Percentiles rank a stretch among this genome's conserved stretches.
These are phyloP conservation scores for Leptestheria dahalacensis DNA, from an alignment of 1,140 invertebrate species.

Conservation along the genomic window DNA sequence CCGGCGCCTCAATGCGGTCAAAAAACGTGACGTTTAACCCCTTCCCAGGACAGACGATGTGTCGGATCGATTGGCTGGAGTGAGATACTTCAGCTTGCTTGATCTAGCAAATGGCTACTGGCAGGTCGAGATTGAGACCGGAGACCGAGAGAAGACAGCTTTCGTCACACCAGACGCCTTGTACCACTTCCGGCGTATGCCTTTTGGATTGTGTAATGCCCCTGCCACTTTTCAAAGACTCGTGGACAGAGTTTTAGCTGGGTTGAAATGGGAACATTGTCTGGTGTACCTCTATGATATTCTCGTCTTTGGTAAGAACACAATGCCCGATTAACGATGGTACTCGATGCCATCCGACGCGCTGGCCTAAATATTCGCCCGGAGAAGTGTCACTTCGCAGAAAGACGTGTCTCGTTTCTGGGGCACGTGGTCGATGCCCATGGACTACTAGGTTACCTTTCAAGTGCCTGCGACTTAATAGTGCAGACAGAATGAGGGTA, in stretches of 20 bases:
- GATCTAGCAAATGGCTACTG: constrained; percentile 29
- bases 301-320: constrained; percentile 20
- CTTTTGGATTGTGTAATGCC: no score
- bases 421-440: constrained; percentile 24
- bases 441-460: no score
- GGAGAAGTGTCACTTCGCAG: constrained; percentile 25
- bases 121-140: no score
- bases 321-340: constrained; percentile 18
- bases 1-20: constrained; percentile 29
- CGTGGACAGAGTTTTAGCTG: no score
- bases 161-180: constrained; percentile 28
- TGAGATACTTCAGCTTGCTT: constrained; percentile 26
- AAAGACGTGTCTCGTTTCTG: constrained; percentile 23
- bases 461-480: no score
- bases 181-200: no score
- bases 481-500: no score
- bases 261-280: no score
- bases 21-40: constrained; percentile 29
- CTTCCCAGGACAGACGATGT: constrained; percentile 31
- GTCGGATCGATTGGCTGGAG: constrained; percentile 25
- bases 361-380: constrained; percentile 23
- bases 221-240: no score
- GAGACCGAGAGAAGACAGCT: constrained; percentile 26
- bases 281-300: no score
- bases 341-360: constrained; percentile 20